Evolutionary conservation across 2,113 vertebrate genomes (phyloP), one percentile per base, ranked within the genome.

Genomic region (Burhinus bistriatus): DNA sequence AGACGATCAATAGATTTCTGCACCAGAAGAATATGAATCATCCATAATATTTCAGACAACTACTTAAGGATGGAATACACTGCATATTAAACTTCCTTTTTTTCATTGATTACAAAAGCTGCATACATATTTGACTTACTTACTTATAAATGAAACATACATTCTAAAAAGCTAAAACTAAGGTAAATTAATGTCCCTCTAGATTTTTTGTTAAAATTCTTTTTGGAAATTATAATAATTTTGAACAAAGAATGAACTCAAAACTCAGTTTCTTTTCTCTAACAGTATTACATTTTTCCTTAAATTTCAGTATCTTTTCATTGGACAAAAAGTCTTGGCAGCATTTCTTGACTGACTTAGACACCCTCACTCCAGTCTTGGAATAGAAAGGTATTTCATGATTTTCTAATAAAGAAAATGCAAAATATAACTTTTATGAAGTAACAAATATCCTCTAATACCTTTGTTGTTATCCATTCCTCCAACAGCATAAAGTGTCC

Each of bases 381-480:
- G 17, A 66, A 58, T 2, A 72, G 5, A 66, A 91, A 93, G 19
- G 4, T 54, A 34, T 40, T 36, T 73, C 21, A 55, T 6, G 57
- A 23, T 65, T 94, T 85, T 68, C 40, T 65, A 45, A 72, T 15
- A 36, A 30, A 79, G 5, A 70, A 91, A 88, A 94, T 14, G 1
- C 11, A 44, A 93, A 62, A 12, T 15, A 54, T 25, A 80, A 62
- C 5, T 44, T 81, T 29, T 47, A 80, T 45, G 61, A 89, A 89
- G 12, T n/a, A 89, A 77, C 8, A 88, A 94, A 81, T 75, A 89
- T 36, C 23, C 27, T 47, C 6, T 81, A 64, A 91, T 98, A 98
- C 98, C 98, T 98, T 98, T 98, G 91, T 98, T 98, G 93, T 98
- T 98, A 95, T 98, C 98, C 98, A 98, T 98, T 92, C 98, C 98